Conservation (phyloP, 2,797 vertebrate species). For the Crax fasciolata region DNA sequence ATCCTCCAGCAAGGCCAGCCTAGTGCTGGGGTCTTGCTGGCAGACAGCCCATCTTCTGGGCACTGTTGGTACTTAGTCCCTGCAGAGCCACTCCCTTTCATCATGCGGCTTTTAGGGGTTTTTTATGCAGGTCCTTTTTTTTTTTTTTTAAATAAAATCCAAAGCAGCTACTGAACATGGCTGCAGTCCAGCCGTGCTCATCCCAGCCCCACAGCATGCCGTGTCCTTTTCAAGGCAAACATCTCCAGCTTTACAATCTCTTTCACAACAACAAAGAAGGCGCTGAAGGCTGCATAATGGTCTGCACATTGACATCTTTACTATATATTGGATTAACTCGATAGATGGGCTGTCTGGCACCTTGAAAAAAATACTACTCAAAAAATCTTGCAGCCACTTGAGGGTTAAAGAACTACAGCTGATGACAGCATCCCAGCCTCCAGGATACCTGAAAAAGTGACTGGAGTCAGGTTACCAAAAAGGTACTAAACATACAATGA, state of each 20-base stretch:
- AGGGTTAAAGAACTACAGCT: background rate
- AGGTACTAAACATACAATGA: background rate
- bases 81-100: conserved; percentile 34
- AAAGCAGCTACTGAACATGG: background rate
- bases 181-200: background rate
- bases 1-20: background rate
- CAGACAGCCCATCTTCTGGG: conserved; percentile 25
- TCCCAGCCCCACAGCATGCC: background rate
- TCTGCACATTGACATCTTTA: background rate
- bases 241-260: background rate
- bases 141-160: background rate
- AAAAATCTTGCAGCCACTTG: background rate
- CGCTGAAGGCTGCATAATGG: background rate
- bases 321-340: background rate
- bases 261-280: background rate
- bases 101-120: conserved; percentile 29
- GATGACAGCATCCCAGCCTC: background rate
- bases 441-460: background rate
- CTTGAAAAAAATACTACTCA: fast-evolving
- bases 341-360: background rate
- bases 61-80: conserved; percentile 40
- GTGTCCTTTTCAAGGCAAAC: background rate
- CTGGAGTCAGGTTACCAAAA: background rate
- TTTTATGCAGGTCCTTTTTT: background rate
- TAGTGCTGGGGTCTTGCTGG: background rate